phyloP scores from a whole-genome alignment of 1,140 invertebrate species.

The Rhyzopertha dominica region DNA sequence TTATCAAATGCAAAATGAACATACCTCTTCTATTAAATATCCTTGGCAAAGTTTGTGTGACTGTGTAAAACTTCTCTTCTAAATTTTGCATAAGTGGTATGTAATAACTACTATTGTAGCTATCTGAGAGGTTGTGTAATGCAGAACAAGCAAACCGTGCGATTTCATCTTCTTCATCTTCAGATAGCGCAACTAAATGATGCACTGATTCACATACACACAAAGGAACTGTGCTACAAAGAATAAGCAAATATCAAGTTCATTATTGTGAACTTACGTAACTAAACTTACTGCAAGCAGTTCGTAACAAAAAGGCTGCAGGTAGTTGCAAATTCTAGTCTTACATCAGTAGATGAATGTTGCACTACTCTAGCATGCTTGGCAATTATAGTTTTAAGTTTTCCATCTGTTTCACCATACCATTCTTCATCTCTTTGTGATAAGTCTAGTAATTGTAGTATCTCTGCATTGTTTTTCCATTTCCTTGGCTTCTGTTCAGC shows the following conservation, averaged over 20 bases:
- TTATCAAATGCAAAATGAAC: no score
- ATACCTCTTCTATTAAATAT: slow-evolving; percentile 57
- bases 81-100: slow-evolving; percentile 50
- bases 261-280: slow-evolving; percentile 8
- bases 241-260: slow-evolving; percentile 16
- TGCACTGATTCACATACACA: slow-evolving; percentile 11
- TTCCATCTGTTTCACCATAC: slow-evolving; percentile 53
- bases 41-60: slow-evolving; percentile 53
- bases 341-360: slow-evolving; percentile 54
- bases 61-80: slow-evolving; percentile 54
- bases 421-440: slow-evolving; percentile 49
- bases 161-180: slow-evolving; percentile 52
- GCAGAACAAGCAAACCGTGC: slow-evolving; percentile 40
- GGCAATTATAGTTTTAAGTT: slow-evolving; percentile 49
- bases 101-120: no score
- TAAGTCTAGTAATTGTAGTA: slow-evolving; percentile 47
- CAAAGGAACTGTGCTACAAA: slow-evolving; percentile 4
- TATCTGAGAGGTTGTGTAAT: no score
- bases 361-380: slow-evolving; percentile 48
- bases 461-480: slow-evolving; percentile 31
- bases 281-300: slow-evolving; percentile 50
- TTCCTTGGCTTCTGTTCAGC: slow-evolving; percentile 10
- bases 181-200: slow-evolving; percentile 52
- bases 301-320: slow-evolving; percentile 50
- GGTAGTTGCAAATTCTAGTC: slow-evolving; percentile 50